phyloP scores from a whole-genome alignment of 2,113 vertebrate species.

The Pithys albifrons region DNA sequence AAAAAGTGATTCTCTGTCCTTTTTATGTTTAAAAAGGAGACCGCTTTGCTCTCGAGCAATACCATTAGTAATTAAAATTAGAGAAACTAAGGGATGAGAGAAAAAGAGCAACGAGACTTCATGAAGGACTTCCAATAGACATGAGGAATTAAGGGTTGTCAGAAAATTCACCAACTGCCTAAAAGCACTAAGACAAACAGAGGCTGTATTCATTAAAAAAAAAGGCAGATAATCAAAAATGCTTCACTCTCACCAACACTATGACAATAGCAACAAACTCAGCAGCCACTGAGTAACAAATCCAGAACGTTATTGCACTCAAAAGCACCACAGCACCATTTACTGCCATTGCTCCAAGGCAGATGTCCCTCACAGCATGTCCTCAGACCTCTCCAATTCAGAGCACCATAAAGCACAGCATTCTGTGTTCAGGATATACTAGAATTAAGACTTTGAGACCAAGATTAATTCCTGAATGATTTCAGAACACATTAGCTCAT shows the following conservation, averaged over 20 bases:
- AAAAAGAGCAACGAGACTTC: background rate
- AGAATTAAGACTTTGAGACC: background rate
- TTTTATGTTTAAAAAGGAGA: background rate
- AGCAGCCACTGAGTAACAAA: background rate
- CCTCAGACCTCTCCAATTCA: background rate
- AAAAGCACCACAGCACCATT: background rate
- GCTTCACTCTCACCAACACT: background rate
- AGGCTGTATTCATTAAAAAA: background rate
- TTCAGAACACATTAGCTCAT: background rate
- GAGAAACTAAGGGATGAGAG: background rate
- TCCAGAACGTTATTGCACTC: background rate
- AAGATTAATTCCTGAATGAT: background rate
- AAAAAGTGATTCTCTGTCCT: background rate
- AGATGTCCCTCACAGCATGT: background rate
- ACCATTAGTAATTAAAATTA: background rate
- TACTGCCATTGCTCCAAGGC: background rate
- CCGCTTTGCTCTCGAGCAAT: background rate
- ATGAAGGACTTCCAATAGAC: background rate
- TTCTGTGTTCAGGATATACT: background rate
- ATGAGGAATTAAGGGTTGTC: background rate
- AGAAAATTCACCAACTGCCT: background rate
- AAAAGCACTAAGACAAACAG: background rate
- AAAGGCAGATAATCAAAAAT: background rate
- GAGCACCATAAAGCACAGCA: background rate
- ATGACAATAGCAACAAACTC: background rate